A percentile compares a stretch with the other conserved stretches of the same genome.
Evolutionary conservation across 92 coral and sea anemone genomes (phyloP).

Genomic region (Micromussa lordhowensis): DNA sequence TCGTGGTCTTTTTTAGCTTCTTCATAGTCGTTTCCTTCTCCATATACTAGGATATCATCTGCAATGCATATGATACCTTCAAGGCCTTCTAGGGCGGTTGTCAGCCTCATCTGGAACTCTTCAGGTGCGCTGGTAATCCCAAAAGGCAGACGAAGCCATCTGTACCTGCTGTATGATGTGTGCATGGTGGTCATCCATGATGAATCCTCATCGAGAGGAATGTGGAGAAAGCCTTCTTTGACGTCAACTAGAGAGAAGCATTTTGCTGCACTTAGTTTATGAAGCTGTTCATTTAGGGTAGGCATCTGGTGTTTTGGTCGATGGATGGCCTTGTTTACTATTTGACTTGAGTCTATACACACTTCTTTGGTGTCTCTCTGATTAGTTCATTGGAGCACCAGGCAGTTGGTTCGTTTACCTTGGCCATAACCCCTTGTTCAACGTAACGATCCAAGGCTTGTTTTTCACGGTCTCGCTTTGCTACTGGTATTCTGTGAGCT

Average conservation of each 20-base stretch:
- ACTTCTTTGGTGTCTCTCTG: slow-evolving; percentile 44
- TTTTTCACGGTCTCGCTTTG: too few relatives aligned
- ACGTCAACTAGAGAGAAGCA: too few relatives aligned
- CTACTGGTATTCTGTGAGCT: too few relatives aligned
- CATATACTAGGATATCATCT: too few relatives aligned
- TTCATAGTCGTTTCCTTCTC: slow-evolving; percentile 38
- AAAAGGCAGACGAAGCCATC: slow-evolving; percentile 64
- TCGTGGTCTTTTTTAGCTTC: slow-evolving; percentile 68
- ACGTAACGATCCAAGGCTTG: too few relatives aligned
- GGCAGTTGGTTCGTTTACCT: slow-evolving; percentile 51
- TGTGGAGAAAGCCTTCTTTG: too few relatives aligned
- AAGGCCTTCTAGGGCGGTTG: slow-evolving; percentile 7
- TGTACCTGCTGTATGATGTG: too few relatives aligned
- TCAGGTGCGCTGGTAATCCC: slow-evolving; percentile 52
- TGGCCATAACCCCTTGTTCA: slow-evolving; percentile 27
- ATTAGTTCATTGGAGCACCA: slow-evolving; percentile 59
- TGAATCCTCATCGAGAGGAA: too few relatives aligned
- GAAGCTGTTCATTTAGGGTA: background rate
- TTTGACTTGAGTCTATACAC: slow-evolving; percentile 56
- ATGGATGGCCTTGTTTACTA: slow-evolving; percentile 53
- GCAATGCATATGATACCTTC: too few relatives aligned
- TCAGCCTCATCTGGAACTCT: slow-evolving; percentile 12
- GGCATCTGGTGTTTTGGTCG: slow-evolving; percentile 27
- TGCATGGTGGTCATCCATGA: too few relatives aligned
- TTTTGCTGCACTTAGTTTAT: background rate